A percentile compares a stretch with the other conserved stretches of the same genome.
phyloP scores from a whole-genome alignment of 1,140 invertebrate genomes.

The Hypsibius dujardini region DNA sequence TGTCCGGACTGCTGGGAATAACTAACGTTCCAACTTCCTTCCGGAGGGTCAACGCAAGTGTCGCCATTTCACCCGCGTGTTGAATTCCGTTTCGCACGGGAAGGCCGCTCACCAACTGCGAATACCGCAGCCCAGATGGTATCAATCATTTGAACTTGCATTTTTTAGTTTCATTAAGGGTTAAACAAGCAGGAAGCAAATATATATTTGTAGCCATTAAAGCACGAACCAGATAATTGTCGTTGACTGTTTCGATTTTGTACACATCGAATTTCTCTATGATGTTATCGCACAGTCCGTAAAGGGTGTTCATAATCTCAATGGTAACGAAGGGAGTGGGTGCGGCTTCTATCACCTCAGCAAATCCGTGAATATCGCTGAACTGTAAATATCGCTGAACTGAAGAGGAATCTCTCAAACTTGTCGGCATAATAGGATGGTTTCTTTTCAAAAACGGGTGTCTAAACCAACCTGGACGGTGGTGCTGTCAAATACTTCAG shows the following conservation, averaged over 20 bases:
- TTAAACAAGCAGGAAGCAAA: neutral
- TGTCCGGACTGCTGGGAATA: neutral
- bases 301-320: neutral
- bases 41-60: neutral
- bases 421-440: too few species aligned
- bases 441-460: neutral
- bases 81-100: conserved; percentile 3
- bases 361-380: too few species aligned
- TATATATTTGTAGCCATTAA: neutral
- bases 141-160: too few species aligned
- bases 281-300: neutral
- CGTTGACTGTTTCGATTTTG: neutral
- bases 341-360: too few species aligned
- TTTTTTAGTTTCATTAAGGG: too few species aligned
- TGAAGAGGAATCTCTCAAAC: too few species aligned
- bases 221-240: neutral
- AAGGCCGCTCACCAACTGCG: neutral
- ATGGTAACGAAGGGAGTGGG: too few species aligned
- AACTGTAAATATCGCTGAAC: too few species aligned
- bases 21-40: neutral
- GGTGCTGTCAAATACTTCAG: conserved; percentile 9
- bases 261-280: neutral
- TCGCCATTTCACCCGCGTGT: neutral
- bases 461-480: neutral
- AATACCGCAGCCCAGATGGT: too few species aligned